Base-by-base conservation (phyloP, 2,797 vertebrate species). In the Manis pentadactyla region DNA sequence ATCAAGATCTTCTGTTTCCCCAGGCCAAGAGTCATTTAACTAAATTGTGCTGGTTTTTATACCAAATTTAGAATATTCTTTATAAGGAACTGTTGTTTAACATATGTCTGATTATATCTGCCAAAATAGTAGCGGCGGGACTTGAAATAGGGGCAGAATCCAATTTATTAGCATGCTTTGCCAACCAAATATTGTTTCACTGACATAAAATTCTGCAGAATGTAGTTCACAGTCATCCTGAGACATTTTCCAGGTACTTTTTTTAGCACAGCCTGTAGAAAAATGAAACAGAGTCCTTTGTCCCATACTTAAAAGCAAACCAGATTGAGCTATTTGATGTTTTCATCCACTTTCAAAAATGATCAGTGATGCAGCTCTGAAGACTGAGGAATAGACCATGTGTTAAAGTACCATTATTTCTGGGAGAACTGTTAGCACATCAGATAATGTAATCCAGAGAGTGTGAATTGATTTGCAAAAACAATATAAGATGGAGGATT, bases 211-310 rank as follows among this genome's bases (percentile, higher is more conserved):
- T 69, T 77, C 53, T 39, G 86, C n/a, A 66, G 69, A 92, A 84
- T 75, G 15, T 39, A 92, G 61, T 84, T 85, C 77, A 53, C 7
- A 42, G 77, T 23, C 57, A 55, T 93, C 92, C 74, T 53, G 39
- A 94, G 79, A 71, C 64, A 34, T 27, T 84, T 17, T 37, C 42
- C 46, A 87, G 69, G 39, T 69, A 34, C 71, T 92, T 93, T 71
- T 71, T 83, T 71, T 42, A 68, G 85, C 23, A 77, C 2, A 87
- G 73, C 8, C 1, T 31, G 73, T 42, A 71, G 81, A 92, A 90
- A 97, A 90, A 93, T 71, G 78, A 94, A 96, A 93, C 34, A 51
- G 69, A 94, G 61, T 63, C 55, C 57, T 59, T 97, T 95, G 12
- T 19, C 57, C 37, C 77, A 66, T 34, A 73, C 19, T 46, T 85